These are phyloP conservation scores for Blennius ocellaris DNA, from an alignment of 2,113 vertebrate genomes.

Conservation along the genomic window DNA sequence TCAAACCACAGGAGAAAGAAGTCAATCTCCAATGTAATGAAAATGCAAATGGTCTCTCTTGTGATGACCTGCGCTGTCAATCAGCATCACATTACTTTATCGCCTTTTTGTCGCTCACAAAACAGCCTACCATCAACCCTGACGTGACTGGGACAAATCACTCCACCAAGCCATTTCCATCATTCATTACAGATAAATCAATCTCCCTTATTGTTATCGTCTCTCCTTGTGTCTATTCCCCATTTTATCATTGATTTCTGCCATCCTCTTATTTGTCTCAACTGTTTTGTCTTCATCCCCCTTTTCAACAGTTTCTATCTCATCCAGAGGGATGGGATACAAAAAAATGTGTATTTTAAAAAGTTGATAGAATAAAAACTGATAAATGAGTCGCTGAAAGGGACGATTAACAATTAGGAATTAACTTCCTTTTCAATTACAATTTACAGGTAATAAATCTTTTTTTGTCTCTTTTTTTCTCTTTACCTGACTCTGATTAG, in stretches of 20 bases:
- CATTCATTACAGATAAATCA: conserved; percentile 65
- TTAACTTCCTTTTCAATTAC: conserved; percentile 63
- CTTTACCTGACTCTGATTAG: conserved; percentile 42
- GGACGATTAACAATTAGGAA: conserved; percentile 58
- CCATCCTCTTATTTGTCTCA: conserved; percentile 42
- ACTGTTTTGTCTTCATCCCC: conserved; percentile 36
- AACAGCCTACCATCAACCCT: conserved; percentile 30
- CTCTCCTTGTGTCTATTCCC: conserved; percentile 38
- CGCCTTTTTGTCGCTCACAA: conserved; percentile 42
- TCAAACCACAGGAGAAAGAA: conserved; percentile 44
- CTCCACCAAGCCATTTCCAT: conserved; percentile 48
- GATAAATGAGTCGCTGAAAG: conserved; percentile 4
- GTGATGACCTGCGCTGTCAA: conserved; percentile 65
- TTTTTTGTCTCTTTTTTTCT: conserved; percentile 36
- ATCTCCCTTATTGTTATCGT: conserved; percentile 56
- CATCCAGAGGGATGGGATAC: conserved; percentile 18
- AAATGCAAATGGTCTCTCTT: conserved; percentile 72
- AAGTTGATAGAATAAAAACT: conserved; percentile 35
- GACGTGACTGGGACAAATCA: conserved; percentile 38
- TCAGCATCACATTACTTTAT: conserved; percentile 59
- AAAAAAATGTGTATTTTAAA: conserved; percentile 29
- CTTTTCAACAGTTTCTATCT: conserved; percentile 1
- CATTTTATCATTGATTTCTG: conserved; percentile 56
- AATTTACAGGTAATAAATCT: conserved; percentile 49
- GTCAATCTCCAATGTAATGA: conserved; percentile 71